phyloP scores from a whole-genome alignment of 2,797 vertebrate species.

The Silurus aristotelis region DNA sequence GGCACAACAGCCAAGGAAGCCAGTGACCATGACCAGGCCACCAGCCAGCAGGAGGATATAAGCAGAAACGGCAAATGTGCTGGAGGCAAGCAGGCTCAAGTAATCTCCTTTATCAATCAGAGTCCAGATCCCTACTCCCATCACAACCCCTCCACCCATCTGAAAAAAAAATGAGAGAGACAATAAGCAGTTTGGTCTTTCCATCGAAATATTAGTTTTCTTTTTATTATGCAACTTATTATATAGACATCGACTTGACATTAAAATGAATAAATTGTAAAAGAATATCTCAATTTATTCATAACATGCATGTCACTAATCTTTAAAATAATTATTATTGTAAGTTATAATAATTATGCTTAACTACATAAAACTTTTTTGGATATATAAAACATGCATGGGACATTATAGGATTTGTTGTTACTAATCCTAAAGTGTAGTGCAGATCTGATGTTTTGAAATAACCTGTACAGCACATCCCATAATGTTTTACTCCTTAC shows the following conservation, averaged over 20 bases:
- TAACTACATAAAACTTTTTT: not conserved
- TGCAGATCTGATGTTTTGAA: not conserved
- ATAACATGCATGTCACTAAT: not conserved
- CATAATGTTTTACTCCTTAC: not conserved
- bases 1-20: slow-evolving; percentile 84
- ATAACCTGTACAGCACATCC: not conserved
- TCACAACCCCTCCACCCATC: slow-evolving; percentile 80
- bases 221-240: not conserved
- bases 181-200: not conserved
- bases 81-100: slow-evolving; percentile 82
- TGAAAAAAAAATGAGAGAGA: slow-evolving; percentile 57
- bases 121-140: slow-evolving; percentile 86
- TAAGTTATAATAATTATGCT: not conserved
- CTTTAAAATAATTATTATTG: not conserved
- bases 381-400: not conserved
- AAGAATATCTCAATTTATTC: not conserved
- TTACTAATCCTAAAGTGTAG: not conserved
- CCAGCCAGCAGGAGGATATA: slow-evolving; percentile 85
- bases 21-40: slow-evolving; percentile 80
- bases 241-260: not conserved
- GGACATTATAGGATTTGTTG: not conserved
- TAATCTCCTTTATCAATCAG: slow-evolving; percentile 85
- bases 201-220: no score
- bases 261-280: no score
- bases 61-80: slow-evolving; percentile 81